phyloP scores from a whole-genome alignment of 2,888 invertebrate species.

The Pristionchus mayeri region DNA sequence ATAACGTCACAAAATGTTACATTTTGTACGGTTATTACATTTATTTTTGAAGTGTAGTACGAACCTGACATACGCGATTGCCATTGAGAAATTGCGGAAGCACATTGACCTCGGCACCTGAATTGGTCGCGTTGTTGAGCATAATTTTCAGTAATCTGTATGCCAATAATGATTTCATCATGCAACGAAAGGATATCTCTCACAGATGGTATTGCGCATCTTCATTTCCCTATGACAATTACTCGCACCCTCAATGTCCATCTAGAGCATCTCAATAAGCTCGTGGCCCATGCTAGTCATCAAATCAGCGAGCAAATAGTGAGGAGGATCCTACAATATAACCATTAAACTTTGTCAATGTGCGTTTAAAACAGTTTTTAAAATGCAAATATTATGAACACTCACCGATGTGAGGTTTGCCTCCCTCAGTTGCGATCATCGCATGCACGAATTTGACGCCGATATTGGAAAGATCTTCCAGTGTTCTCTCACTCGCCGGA shows the following conservation, averaged over 20 bases:
- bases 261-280: background rate
- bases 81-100: background rate
- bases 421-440: too few species aligned
- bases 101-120: background rate
- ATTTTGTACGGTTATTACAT: too few species aligned
- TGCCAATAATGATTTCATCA: too few species aligned
- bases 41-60: background rate
- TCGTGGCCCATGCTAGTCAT: background rate
- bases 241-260: background rate
- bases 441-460: background rate
- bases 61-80: background rate
- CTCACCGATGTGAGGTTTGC: too few species aligned
- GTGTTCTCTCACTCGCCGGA: background rate
- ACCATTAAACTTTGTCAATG: too few species aligned
- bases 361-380: too few species aligned
- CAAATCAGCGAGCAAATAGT: background rate
- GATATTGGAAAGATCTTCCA: background rate
- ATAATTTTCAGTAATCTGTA: too few species aligned
- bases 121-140: background rate
- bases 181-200: too few species aligned
- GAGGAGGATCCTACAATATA: background rate
- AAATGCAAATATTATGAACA: too few species aligned
- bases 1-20: too few species aligned
- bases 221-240: too few species aligned
- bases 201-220: too few species aligned